phyloP scores from a whole-genome alignment of 2,113 vertebrate species.

The Dicaeum eximium region DNA sequence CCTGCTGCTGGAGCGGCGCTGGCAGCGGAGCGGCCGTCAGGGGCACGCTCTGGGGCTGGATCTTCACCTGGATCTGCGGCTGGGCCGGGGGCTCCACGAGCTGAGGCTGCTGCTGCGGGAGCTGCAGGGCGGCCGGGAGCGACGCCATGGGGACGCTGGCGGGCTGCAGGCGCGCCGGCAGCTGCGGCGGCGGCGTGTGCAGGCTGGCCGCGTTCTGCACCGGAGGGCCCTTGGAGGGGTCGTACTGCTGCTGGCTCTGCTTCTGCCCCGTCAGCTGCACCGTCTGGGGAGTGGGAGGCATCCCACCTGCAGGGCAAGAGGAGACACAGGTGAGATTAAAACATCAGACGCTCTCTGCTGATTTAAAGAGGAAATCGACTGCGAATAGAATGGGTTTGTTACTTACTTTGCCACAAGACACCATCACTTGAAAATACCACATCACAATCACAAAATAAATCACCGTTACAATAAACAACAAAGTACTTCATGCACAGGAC shows the following conservation, averaged over 20 bases:
- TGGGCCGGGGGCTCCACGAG: constrained; percentile 74
- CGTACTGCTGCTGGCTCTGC: constrained; percentile 88
- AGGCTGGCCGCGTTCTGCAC: constrained; percentile 92
- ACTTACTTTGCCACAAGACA: constrained; percentile 59
- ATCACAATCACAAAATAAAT: constrained; percentile 33
- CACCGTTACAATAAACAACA: constrained; percentile 24
- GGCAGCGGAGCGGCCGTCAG: constrained; percentile 75
- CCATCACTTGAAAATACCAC: constrained; percentile 47
- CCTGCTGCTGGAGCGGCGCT: constrained; percentile 79
- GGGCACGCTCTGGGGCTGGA: constrained; percentile 68
- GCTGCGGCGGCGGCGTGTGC: constrained; percentile 87
- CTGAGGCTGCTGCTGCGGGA: constrained; percentile 77
- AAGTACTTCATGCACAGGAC: constrained; percentile 36
- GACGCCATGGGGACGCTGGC: constrained; percentile 55
- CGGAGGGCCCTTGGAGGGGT: constrained; percentile 89
- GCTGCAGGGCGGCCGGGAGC: constrained; percentile 76
- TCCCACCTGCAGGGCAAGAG: constrained; percentile 80
- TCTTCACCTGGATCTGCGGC: constrained; percentile 79
- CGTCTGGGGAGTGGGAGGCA: constrained; percentile 87
- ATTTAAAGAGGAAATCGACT: background rate
- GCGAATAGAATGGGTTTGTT: background rate
- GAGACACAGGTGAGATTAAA: constrained; percentile 7
- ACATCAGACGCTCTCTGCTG: fast-evolving
- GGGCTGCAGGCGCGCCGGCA: constrained; percentile 79
- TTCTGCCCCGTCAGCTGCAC: constrained; percentile 90